These are phyloP conservation scores for Himantopus leucocephalus DNA, from an alignment of 2,113 vertebrate genomes.

Conservation along the genomic window DNA sequence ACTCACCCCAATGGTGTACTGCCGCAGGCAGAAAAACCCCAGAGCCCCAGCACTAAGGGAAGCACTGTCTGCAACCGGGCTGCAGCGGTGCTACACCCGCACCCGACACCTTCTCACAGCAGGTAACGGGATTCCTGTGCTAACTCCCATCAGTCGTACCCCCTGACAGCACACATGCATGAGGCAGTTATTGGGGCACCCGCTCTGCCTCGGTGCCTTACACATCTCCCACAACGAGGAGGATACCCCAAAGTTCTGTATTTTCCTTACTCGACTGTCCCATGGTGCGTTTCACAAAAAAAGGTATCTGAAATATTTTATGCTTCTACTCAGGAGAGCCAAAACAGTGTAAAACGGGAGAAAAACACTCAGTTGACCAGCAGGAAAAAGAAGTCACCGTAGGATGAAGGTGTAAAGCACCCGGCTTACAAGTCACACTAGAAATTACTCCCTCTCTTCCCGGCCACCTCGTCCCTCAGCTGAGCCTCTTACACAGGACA, in stretches of 20 bases:
- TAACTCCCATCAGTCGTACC: background rate
- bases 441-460: background rate
- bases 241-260: background rate
- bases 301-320: background rate
- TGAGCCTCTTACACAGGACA: background rate
- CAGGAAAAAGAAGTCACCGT: background rate
- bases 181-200: background rate
- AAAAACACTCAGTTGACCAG: background rate
- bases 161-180: rapidly evolving
- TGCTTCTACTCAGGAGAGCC: background rate
- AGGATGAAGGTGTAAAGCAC: background rate
- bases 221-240: background rate
- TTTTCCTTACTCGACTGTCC: background rate
- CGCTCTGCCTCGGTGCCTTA: background rate
- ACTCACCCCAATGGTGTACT: background rate
- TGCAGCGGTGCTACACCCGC: background rate
- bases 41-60: background rate
- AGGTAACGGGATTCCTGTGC: background rate
- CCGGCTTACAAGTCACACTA: background rate
- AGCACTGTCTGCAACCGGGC: background rate
- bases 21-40: background rate
- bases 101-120: background rate
- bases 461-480: rapidly evolving
- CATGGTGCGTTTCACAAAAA: background rate
- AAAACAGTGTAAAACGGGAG: background rate